Percentiles rank a stretch among this genome's conserved stretches.
Conservation (phyloP, 2,113 vertebrate genomes). For the Chloebia gouldiae region DNA sequence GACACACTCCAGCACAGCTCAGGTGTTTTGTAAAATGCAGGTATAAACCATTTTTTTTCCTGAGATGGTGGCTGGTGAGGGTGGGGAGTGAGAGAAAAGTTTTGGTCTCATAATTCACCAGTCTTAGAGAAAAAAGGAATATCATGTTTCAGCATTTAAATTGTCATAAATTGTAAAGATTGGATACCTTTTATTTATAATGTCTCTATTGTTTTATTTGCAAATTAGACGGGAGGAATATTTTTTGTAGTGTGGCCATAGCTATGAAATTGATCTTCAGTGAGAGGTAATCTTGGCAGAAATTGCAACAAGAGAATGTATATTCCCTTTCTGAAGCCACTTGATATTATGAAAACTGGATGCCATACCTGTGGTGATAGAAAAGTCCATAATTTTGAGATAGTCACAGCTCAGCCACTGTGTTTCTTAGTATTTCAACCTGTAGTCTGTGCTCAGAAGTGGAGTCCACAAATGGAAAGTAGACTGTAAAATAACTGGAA, state of each 20-base stretch:
- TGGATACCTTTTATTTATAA: constrained; percentile 1
- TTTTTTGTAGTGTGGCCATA: background rate
- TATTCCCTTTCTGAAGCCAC: background rate
- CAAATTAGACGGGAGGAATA: background rate
- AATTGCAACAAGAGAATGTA: background rate
- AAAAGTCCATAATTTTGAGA: background rate
- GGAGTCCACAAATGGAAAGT: background rate
- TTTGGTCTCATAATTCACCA: background rate
- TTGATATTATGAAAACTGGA: background rate
- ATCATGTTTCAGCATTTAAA: background rate
- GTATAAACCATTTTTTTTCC: background rate
- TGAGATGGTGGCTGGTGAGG: background rate
- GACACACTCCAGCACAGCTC: background rate
- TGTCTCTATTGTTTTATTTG: background rate
- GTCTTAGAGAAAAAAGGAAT: background rate
- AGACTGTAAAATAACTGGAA: background rate
- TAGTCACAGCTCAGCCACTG: background rate
- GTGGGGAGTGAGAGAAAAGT: background rate
- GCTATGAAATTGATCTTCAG: constrained; percentile 3
- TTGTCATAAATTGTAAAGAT: background rate
- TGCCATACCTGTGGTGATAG: background rate
- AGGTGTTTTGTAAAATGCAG: background rate
- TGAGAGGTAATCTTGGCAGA: constrained; percentile 1
- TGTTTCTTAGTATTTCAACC: background rate
- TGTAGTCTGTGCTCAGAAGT: background rate